Evolutionary conservation across 2,888 invertebrate genomes (phyloP).

Genomic region (Flabesymbios commensalis): DNA sequence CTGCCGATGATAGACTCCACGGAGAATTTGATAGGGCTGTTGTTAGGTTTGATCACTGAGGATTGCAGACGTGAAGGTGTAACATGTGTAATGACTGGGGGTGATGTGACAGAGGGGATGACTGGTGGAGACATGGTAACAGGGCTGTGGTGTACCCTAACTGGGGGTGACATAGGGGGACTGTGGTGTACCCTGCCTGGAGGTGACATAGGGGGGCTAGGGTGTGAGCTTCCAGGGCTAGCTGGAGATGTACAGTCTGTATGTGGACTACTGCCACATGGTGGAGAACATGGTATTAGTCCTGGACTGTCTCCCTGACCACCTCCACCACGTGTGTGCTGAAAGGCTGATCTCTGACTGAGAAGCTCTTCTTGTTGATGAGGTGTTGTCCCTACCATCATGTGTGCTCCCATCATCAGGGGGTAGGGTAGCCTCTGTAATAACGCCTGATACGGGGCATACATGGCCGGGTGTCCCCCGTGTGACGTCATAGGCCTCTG

Average conservation of each 20-base stretch:
- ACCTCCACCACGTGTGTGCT: too few species aligned
- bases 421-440: background rate
- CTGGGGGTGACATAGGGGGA: background rate
- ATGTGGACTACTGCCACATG: too few species aligned
- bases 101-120: background rate
- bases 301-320: too few species aligned
- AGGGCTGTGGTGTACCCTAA: background rate
- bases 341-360: conserved; percentile 20
- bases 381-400: too few species aligned
- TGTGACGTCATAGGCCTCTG: too few species aligned
- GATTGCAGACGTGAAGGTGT: background rate
- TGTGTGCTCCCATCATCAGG: background rate
- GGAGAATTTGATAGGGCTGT: conserved; percentile 41
- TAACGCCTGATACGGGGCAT: background rate
- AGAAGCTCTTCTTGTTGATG: conserved; percentile 15
- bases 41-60: background rate
- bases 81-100: background rate
- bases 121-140: background rate
- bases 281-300: too few species aligned
- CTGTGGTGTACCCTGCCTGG: background rate
- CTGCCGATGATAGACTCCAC: conserved; percentile 29
- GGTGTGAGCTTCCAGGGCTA: background rate
- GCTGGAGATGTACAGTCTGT: background rate
- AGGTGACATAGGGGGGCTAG: conserved; percentile 1
- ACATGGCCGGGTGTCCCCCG: background rate